phyloP scores from a whole-genome alignment of 2,888 invertebrate genomes.

The Nemurella pictetii region DNA sequence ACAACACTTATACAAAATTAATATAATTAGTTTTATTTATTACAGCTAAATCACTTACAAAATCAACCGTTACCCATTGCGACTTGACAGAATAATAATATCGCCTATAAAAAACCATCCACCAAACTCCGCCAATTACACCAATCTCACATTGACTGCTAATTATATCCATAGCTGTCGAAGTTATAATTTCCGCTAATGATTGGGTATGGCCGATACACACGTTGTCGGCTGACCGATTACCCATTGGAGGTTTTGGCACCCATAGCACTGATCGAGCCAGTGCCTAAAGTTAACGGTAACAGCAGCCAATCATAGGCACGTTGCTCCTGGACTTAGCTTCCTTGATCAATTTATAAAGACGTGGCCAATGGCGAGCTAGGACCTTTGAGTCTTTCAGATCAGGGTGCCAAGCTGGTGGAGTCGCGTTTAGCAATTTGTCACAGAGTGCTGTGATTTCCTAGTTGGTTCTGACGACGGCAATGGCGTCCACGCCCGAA shows the following conservation, averaged over 20 bases:
- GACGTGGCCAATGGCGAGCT: background rate
- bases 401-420: background rate
- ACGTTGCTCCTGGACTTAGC: background rate
- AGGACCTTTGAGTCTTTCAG: background rate
- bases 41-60: background rate
- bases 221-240: background rate
- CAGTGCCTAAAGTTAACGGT: background rate
- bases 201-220: background rate
- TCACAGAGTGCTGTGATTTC: background rate
- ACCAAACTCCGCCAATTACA: background rate
- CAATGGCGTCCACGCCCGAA: background rate
- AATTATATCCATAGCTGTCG: background rate
- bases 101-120: background rate
- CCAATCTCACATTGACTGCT: background rate
- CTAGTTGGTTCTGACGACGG: background rate
- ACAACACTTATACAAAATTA: background rate
- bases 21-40: background rate
- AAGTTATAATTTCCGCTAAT: background rate
- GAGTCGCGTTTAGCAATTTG: background rate
- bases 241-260: background rate
- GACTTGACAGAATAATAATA: background rate
- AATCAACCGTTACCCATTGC: background rate
- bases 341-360: background rate
- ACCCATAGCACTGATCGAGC: background rate
- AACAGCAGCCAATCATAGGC: background rate